Conservation (phyloP, 1,140 invertebrate genomes). For the Trichomalopsis sarcophagae region DNA sequence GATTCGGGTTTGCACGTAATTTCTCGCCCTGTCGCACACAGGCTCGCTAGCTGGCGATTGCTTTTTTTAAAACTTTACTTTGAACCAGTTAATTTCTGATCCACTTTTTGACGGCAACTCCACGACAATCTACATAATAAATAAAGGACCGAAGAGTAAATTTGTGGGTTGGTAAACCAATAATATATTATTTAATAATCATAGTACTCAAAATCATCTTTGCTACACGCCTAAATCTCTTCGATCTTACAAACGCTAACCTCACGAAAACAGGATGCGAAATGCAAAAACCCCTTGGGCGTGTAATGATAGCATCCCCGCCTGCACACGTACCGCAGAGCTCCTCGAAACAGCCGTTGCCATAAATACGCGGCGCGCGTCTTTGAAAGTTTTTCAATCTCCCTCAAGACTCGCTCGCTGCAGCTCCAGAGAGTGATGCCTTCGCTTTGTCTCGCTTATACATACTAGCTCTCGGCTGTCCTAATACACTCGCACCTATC, state of each 20-base stretch:
- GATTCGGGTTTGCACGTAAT: not conserved
- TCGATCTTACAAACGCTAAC: not conserved
- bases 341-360: not conserved
- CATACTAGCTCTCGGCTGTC: not conserved
- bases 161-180: not conserved
- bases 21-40: not conserved
- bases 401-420: not conserved
- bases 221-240: not conserved
- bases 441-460: not conserved
- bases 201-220: too few species aligned
- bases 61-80: not conserved
- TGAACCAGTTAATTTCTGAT: not conserved
- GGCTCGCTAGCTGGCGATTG: not conserved
- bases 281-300: not conserved
- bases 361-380: not conserved
- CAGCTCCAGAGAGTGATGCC: constrained; percentile 18
- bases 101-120: not conserved
- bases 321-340: not conserved
- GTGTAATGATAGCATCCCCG: not conserved
- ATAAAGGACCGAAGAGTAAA: not conserved
- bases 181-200: too few species aligned
- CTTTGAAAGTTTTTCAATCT: constrained; percentile 44
- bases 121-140: too few species aligned
- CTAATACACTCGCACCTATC: not conserved
- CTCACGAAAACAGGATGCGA: not conserved